Conservation (phyloP, 1,140 invertebrate species). For the Stenopsyche tienmushanensis region DNA sequence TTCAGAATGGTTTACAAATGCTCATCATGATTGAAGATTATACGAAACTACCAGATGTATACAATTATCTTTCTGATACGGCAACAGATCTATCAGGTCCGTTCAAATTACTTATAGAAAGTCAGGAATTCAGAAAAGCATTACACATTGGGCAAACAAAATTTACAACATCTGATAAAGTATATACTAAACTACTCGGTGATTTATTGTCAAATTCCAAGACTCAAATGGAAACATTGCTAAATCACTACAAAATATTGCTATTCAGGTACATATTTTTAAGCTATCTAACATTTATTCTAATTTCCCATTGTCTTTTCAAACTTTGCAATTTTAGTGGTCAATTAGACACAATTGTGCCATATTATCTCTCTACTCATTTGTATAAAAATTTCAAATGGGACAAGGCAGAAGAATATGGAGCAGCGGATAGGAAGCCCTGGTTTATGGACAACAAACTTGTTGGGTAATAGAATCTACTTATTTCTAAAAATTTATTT, state of each 20-base stretch:
- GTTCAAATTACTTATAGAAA: slow-evolving; percentile 61
- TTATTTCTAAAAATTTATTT: too few relatives aligned
- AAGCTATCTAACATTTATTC: slow-evolving; percentile 8
- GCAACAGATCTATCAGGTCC: slow-evolving; percentile 49
- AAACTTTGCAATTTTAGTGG: slow-evolving; percentile 64
- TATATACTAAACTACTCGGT: slow-evolving; percentile 65
- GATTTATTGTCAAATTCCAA: slow-evolving; percentile 80
- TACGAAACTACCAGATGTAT: slow-evolving; percentile 67
- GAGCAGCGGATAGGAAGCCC: slow-evolving; percentile 52
- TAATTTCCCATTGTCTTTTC: too few relatives aligned
- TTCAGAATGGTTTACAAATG: slow-evolving; percentile 9
- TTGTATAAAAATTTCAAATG: slow-evolving; percentile 70
- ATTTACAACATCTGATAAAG: slow-evolving; percentile 55
- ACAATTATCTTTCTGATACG: slow-evolving; percentile 56
- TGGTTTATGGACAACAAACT: slow-evolving; percentile 50
- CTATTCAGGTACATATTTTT: slow-evolving; percentile 49
- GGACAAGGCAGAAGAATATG: slow-evolving; percentile 62
- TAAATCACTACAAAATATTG: slow-evolving; percentile 65
- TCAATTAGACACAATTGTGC: slow-evolving; percentile 82
- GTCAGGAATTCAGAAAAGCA: slow-evolving; percentile 60
- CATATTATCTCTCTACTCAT: slow-evolving; percentile 74
- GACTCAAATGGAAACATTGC: slow-evolving; percentile 67
- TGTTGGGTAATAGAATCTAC: too few relatives aligned
- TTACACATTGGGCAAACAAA: slow-evolving; percentile 59
- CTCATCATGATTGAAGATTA: slow-evolving; percentile 60